Evolutionary conservation across 2,797 vertebrate genomes (phyloP), one percentile per base, ranked within the genome.

Genomic region (Eleutherodactylus coqui): DNA sequence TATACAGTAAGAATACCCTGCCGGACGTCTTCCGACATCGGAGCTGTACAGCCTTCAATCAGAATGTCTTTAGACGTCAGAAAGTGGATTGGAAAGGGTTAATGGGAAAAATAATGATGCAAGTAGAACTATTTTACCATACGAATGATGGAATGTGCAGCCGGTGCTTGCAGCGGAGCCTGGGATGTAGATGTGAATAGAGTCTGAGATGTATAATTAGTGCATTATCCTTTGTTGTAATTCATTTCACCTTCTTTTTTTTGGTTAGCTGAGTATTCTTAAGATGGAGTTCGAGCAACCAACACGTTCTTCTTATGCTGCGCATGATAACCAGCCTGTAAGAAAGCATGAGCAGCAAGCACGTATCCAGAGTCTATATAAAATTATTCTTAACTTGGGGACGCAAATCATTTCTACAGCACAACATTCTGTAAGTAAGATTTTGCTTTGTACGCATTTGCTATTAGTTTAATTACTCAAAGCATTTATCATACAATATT

Each of bases 291-390:
- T 90, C 84, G 92, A 92, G 83, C 87, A 91, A 90, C 85, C 88
- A 47, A 89, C 92, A 80, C 87, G 88, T 72, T 43, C 88, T 72
- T 43, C 88, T 51, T 86, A 81, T 62, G 58, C n/a, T 21, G 49
- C 14, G 7, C 16, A 41, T 75, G 81, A 87, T 17, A 84, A 88
- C 69, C 91, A 91, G 38, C 92, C 95, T 81, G 84, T 55, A 51
- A 92, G 85, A 77, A 90, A 88, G 87, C 95, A 89, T 83, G 94
- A 96, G 67, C 91, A 93, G 55, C 93, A 94, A 77, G 88, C 90
- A 5, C 93, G 90, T 17, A 87, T 96, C 69, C 93, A 92, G 53
- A 93, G 91, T 87, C 93, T 98, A 0, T 92, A 95, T 17, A 91
- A 90, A 45, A 91, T 95, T 5, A 91, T 93, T 5, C 89, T 95